Percentiles rank a stretch among this genome's conserved stretches.
phyloP scores from a whole-genome alignment of 2,888 invertebrate species.

The Drosophila conformis region DNA sequence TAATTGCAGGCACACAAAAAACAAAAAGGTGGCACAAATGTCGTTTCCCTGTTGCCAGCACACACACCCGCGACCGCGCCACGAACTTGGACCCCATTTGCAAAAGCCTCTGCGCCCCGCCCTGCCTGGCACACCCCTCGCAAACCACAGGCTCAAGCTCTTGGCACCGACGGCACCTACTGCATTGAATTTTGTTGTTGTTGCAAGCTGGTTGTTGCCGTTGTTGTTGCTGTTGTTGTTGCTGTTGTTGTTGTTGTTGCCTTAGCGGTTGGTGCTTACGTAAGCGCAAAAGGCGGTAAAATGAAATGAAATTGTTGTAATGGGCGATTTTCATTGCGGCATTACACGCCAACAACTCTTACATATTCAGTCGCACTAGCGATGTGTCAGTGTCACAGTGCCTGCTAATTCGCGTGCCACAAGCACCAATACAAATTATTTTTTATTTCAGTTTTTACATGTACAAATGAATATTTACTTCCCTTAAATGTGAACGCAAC shows the following conservation, averaged over 20 bases:
- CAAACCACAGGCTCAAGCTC: conserved; percentile 39
- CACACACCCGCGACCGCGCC: conserved; percentile 27
- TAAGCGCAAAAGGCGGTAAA: conserved; percentile 76
- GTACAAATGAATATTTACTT: background rate
- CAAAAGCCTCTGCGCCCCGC: background rate
- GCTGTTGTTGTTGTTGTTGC: conserved; percentile 25
- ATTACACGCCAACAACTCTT: conserved; percentile 66
- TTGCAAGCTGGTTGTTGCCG: conserved; percentile 8
- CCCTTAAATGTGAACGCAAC: background rate
- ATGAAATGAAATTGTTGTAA: conserved; percentile 80
- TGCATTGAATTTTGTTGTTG: conserved; percentile 45
- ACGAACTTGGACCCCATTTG: conserved; percentile 15
- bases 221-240: conserved; percentile 27
- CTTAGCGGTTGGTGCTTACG: conserved; percentile 61
- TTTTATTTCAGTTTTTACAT: background rate
- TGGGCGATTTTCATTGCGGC: conserved; percentile 79
- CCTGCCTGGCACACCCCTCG: conserved; percentile 3
- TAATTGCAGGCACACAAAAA: conserved; percentile 67
- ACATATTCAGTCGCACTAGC: conserved; percentile 43
- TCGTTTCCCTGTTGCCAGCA: conserved; percentile 58
- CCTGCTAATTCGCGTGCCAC: background rate
- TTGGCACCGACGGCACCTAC: conserved; percentile 59
- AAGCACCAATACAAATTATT: background rate
- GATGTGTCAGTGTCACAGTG: conserved; percentile 25
- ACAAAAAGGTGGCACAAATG: conserved; percentile 75